Evolutionary conservation across 2,113 vertebrate genomes (phyloP).

Genomic region (Ploceus nigricollis): DNA sequence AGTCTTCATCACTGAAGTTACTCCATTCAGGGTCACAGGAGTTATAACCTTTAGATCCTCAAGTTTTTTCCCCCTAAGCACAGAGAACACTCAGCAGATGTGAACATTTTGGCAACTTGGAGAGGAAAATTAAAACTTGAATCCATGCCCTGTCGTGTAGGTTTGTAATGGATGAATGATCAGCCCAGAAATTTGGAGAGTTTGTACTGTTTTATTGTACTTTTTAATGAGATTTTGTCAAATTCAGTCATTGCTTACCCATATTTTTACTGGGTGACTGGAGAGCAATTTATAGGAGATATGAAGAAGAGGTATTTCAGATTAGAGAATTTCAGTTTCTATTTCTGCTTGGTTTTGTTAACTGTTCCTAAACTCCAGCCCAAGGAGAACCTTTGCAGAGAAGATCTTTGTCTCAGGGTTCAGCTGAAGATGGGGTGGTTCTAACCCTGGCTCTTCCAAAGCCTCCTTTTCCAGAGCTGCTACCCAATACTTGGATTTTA

Average conservation of each 20-base stretch:
- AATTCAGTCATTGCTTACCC: background rate
- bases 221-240: constrained; percentile 47
- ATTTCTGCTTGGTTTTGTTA: background rate
- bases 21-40: background rate
- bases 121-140: constrained; percentile 38
- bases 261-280: constrained; percentile 22
- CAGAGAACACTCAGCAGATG: constrained; percentile 34
- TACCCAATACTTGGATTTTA: background rate
- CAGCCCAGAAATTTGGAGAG: constrained; percentile 15
- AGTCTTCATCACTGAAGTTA: background rate
- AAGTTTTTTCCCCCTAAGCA: background rate
- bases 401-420: background rate
- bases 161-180: constrained; percentile 29
- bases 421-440: background rate
- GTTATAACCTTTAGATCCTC: background rate
- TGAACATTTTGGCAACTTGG: constrained; percentile 20
- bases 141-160: background rate
- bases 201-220: background rate
- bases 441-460: background rate
- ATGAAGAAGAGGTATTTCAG: background rate
- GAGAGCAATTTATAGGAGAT: background rate
- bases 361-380: background rate
- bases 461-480: background rate
- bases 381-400: background rate
- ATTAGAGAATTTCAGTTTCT: background rate